Evolutionary conservation across 2,888 invertebrate genomes (phyloP).

Genomic region (Antheraea yamamai): DNA sequence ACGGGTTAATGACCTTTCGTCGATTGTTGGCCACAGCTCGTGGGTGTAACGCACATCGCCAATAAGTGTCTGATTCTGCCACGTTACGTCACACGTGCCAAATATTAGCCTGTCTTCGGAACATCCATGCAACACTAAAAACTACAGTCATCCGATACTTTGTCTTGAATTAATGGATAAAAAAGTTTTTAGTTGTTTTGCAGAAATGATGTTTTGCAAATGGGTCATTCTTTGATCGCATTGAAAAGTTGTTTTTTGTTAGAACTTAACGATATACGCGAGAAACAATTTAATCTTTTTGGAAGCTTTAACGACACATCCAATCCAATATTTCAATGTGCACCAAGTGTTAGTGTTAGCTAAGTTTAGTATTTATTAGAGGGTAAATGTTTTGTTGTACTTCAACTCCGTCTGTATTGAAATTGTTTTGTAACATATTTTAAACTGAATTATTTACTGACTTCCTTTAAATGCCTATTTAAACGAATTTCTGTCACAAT

Average conservation of each 20-base stretch:
- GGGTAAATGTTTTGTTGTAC: too few relatives aligned
- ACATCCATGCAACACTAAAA: not conserved
- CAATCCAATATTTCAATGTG: too few relatives aligned
- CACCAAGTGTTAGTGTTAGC: too few relatives aligned
- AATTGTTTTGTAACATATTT: too few relatives aligned
- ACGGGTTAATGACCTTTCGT: conserved; percentile 3
- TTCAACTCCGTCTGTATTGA: too few relatives aligned
- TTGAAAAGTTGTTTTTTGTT: not conserved
- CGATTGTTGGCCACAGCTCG: conserved; percentile 2
- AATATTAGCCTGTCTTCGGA: conserved; percentile 2
- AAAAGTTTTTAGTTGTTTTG: conserved; percentile 2
- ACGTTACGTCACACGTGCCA: conserved; percentile 10
- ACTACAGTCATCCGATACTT: conserved; percentile 4
- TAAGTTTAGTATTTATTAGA: too few relatives aligned
- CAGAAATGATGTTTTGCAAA: not conserved
- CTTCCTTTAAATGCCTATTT: too few relatives aligned
- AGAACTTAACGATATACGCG: not conserved
- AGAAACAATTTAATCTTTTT: not conserved
- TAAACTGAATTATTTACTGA: too few relatives aligned
- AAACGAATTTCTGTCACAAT: too few relatives aligned
- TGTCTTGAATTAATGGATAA: not conserved
- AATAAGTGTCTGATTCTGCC: conserved; percentile 6
- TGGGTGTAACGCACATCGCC: conserved; percentile 1
- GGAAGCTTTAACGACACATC: too few relatives aligned
- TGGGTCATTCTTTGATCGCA: not conserved